A percentile compares a stretch with the other conserved stretches of the same genome.
Evolutionary conservation across 2,888 invertebrate species (phyloP).

Genomic region (Trichacis sp.): DNA sequence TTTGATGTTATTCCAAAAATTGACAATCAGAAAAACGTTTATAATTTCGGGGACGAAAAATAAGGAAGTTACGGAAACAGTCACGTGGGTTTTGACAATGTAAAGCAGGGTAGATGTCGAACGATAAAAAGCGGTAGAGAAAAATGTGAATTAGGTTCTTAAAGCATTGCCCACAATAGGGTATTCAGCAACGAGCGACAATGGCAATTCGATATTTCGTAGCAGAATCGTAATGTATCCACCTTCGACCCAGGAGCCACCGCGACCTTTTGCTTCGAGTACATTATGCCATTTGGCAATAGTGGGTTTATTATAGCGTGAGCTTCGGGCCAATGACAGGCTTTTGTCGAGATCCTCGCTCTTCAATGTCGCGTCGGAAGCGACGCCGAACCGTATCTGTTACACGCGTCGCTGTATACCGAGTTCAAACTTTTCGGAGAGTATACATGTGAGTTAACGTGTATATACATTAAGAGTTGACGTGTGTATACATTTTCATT

Average conservation of each 20-base stretch:
- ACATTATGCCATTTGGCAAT: constrained; percentile 41
- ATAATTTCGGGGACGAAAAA: too few species aligned
- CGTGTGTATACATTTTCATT: constrained; percentile 9
- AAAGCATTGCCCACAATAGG: constrained; percentile 41
- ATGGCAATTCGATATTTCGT: constrained; percentile 58
- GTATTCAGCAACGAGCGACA: constrained; percentile 46
- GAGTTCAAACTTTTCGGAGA: constrained; percentile 22
- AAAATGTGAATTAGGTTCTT: constrained; percentile 50
- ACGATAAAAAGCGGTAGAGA: constrained; percentile 9
- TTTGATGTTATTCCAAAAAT: too few species aligned
- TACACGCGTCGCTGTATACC: constrained; percentile 38
- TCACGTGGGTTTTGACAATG: background rate
- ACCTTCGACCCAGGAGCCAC: constrained; percentile 44
- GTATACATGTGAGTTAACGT: too few species aligned
- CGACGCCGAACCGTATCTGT: constrained; percentile 48
- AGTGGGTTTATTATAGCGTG: constrained; percentile 33
- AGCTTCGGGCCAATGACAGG: constrained; percentile 47
- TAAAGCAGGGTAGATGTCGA: background rate
- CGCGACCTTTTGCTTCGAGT: constrained; percentile 45
- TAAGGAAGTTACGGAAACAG: background rate
- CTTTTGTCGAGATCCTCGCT: constrained; percentile 50
- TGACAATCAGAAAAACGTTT: too few species aligned
- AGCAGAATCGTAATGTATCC: constrained; percentile 47
- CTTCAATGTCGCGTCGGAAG: constrained; percentile 49
- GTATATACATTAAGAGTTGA: constrained; percentile 6